These are phyloP conservation scores for Telenomus remus DNA, from an alignment of 1,140 invertebrate genomes.

Conservation along the genomic window DNA sequence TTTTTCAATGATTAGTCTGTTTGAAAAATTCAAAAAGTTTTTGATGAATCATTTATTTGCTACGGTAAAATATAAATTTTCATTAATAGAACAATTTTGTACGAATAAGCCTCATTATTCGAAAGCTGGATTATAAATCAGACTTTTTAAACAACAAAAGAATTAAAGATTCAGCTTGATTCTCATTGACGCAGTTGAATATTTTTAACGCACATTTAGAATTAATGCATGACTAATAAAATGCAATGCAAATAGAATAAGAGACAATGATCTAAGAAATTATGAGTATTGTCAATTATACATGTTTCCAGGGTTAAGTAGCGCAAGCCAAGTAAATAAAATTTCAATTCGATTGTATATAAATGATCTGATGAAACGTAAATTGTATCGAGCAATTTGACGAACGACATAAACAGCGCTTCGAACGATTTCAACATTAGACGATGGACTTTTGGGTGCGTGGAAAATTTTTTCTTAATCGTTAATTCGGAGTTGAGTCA, in stretches of 20 bases:
- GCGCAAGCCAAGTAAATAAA: constrained; percentile 3
- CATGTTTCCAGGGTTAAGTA: constrained; percentile 14
- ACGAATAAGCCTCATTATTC: background rate
- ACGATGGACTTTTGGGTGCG: too few relatives aligned
- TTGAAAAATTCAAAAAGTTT: too few relatives aligned
- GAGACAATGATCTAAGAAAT: constrained; percentile 12
- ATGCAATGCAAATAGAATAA: constrained; percentile 10
- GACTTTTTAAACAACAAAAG: constrained; percentile 4
- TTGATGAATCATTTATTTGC: too few relatives aligned
- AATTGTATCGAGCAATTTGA: background rate
- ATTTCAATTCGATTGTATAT: background rate
- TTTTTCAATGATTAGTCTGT: too few relatives aligned
- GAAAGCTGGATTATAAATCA: background rate
- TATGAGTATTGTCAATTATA: constrained; percentile 10
- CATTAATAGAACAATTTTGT: too few relatives aligned
- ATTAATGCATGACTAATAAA: constrained; percentile 18
- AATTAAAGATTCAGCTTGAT: constrained; percentile 6
- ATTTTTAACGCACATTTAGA: constrained; percentile 18
- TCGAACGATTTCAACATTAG: too few relatives aligned
- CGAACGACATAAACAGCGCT: too few relatives aligned
- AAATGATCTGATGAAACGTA: background rate
- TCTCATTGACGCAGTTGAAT: constrained; percentile 14
- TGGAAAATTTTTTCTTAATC: too few relatives aligned
- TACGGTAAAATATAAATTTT: too few relatives aligned
- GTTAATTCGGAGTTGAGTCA: background rate